Evolutionary conservation across 2,888 invertebrate genomes (phyloP), one percentile per base, ranked within the genome.

Genomic region (Phengaris alcon): DNA sequence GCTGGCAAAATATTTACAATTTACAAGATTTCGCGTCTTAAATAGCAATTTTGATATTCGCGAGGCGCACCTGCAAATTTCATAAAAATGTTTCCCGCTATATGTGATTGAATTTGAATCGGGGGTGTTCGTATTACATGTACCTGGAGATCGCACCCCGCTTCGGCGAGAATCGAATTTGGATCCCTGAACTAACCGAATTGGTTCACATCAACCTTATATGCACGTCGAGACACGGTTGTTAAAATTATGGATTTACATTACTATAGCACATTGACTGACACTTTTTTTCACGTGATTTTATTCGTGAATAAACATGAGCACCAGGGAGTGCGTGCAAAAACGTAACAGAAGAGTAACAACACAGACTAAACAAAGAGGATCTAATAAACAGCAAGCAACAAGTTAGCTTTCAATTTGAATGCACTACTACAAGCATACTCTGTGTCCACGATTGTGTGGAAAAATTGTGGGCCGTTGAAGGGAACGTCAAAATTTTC

Each of bases 101-200:
- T 76, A 78, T 81, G 82, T 88, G 87, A 91, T 90, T 85, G 80
- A 88, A 88, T 91, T 89, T 81, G 82, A 78, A 72, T 83, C 87
- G 87, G 83, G 86, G 68, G 83, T 75, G 57, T 70, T 48, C 84
- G 84, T 87, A 82, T 83, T 84, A 86, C 84, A 83, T 84, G 84
- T 86, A 86, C 84, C 87, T 84, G 83, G 84, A 82, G 84, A 83
- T 82, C 82, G 85, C 84, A 87, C 88, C 85, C 88, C 35, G 87
- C 85, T 82, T 79, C 82, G 82, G 84, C 85, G 87, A 86, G 91
- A 90, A 91, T 93, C 92, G 87, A 91, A 90, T 93, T 91, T 91
- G 84, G 84, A 87, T 87, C 88, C 89, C 86, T 84, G 86, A 87
- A 86, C 87, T 81, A 84, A 84, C 84, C 82, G 90, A 93, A 91